Evolutionary conservation across 2,797 vertebrate genomes (phyloP).

Genomic region (Macrochelys suwanniensis): DNA sequence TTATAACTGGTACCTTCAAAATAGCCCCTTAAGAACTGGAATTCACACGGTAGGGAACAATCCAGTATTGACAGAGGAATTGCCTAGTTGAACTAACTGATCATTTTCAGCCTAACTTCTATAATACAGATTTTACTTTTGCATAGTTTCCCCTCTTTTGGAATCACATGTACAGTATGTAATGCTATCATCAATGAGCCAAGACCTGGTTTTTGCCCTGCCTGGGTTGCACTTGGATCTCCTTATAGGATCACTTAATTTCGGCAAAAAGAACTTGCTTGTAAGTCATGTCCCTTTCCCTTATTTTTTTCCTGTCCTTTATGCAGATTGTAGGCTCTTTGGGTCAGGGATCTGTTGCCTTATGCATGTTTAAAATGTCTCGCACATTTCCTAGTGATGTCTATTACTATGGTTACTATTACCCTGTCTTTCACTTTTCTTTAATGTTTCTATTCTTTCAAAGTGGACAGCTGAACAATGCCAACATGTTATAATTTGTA

Average conservation of each 20-base stretch:
- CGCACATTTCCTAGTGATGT: background rate
- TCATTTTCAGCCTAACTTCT: background rate
- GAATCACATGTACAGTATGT: background rate
- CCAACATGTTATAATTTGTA: background rate
- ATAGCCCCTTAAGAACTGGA: background rate
- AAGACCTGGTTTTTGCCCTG: background rate
- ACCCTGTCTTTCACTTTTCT: background rate
- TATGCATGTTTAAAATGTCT: background rate
- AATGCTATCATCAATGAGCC: background rate
- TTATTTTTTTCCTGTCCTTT: background rate
- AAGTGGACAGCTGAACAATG: background rate
- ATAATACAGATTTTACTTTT: background rate
- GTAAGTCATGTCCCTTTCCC: accelerated
- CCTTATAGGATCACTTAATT: background rate
- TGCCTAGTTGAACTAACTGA: background rate
- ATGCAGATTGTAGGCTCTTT: background rate
- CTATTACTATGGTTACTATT: constrained; percentile 26
- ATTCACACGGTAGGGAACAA: background rate
- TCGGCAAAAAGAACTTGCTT: background rate
- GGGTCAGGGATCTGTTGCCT: background rate
- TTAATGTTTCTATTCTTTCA: background rate
- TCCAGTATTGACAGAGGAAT: background rate
- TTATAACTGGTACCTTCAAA: background rate
- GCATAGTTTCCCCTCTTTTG: background rate
- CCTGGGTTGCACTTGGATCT: background rate